Percentiles rank a stretch among this genome's conserved stretches.
Evolutionary conservation across 2,888 invertebrate species (phyloP).

Genomic region (Drosophila mayaguana): DNA sequence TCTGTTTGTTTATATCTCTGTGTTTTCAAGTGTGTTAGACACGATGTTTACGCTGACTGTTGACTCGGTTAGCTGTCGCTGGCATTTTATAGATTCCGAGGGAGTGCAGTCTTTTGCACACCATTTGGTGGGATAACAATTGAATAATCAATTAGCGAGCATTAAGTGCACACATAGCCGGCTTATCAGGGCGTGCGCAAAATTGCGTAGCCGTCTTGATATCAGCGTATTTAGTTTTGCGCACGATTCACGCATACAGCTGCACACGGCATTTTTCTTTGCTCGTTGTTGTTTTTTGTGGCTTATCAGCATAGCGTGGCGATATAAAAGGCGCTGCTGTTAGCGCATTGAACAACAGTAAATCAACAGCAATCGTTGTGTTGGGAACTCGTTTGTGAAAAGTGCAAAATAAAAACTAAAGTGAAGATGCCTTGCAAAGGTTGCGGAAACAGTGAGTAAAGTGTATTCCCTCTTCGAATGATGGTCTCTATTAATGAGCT

Average conservation of each 20-base stretch:
- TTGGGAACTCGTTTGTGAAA: neutral
- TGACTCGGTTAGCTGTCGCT: neutral
- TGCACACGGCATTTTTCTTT: conserved; percentile 54
- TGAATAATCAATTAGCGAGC: conserved; percentile 10
- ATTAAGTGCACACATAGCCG: neutral
- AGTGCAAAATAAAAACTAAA: conserved; percentile 6
- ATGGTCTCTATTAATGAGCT: conserved; percentile 11
- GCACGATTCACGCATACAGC: conserved; percentile 36
- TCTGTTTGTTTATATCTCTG: conserved; percentile 7
- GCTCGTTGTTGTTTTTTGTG: conserved; percentile 6
- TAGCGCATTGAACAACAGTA: conserved; percentile 9
- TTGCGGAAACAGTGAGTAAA: conserved; percentile 73
- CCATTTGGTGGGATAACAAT: conserved; percentile 17
- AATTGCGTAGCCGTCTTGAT: conserved; percentile 30
- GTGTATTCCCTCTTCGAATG: neutral
- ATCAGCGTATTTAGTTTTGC: conserved; percentile 33
- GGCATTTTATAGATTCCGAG: conserved; percentile 54
- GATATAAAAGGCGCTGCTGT: conserved; percentile 38
- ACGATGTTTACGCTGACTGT: conserved; percentile 11
- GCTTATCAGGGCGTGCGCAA: conserved; percentile 55
- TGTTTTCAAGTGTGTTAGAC: conserved; percentile 4
- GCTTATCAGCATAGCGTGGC: conserved; percentile 40
- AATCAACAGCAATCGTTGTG: conserved; percentile 17
- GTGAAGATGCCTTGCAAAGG: conserved; percentile 75
- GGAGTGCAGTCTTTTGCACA: conserved; percentile 55